phyloP scores from a whole-genome alignment of 2,113 vertebrate species.

The Plecturocebus donacophilus region DNA sequence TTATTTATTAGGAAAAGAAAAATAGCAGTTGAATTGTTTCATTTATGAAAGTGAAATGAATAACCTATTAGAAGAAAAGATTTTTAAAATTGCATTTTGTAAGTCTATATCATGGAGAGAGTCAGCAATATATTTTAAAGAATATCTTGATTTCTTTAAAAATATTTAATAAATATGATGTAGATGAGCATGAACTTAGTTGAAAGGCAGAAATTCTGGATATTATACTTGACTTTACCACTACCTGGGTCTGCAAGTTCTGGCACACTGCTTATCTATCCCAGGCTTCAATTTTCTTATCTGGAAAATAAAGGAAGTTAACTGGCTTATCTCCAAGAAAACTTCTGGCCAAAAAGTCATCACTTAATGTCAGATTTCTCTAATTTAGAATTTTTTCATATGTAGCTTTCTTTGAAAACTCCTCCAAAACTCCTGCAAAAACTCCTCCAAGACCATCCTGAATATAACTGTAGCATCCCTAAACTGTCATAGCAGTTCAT shows the following conservation, averaged over 20 bases:
- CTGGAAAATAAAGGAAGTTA: neutral
- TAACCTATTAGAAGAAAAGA: neutral
- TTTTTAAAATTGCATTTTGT: neutral
- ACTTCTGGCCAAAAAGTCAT: neutral
- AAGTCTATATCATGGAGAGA: neutral
- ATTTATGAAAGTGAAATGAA: neutral
- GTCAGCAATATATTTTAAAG: neutral
- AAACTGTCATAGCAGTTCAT: conserved; percentile 4
- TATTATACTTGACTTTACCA: neutral
- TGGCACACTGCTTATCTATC: neutral
- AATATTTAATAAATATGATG: neutral
- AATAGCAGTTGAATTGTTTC: neutral
- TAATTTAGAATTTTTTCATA: neutral
- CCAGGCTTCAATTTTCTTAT: neutral
- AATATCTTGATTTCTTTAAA: neutral
- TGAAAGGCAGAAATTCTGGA: neutral
- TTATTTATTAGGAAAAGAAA: neutral
- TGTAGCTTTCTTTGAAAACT: neutral
- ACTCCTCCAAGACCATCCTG: neutral
- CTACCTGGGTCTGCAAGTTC: neutral
- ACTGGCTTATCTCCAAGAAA: neutral
- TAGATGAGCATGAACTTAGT: neutral
- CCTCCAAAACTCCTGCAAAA: neutral
- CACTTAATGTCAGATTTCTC: neutral
- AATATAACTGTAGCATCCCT: neutral